Conservation (phyloP, 2,888 invertebrate species). For the Tetranychus truncatus region DNA sequence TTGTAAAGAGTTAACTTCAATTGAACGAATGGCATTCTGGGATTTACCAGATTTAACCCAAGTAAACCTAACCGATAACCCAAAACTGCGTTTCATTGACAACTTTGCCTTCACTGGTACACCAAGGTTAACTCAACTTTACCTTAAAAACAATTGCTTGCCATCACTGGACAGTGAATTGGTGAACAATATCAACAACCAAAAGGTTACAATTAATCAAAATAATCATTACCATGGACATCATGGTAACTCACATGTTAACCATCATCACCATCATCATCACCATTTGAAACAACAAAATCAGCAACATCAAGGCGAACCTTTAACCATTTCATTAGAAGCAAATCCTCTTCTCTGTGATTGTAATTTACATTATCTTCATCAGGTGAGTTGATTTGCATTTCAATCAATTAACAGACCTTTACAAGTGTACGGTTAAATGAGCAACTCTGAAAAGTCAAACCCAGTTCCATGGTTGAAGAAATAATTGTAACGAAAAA, state of each 20-base stretch:
- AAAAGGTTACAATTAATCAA: constrained; percentile 10
- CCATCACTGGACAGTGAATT: constrained; percentile 31
- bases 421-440: not conserved
- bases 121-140: constrained; percentile 31
- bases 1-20: constrained; percentile 31
- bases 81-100: constrained; percentile 33
- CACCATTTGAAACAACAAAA: not conserved
- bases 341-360: constrained; percentile 36
- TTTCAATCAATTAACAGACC: not conserved
- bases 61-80: constrained; percentile 34
- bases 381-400: constrained; percentile 14
- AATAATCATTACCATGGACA: not conserved
- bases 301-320: not conserved
- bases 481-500: no score
- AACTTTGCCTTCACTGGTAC: constrained; percentile 33
- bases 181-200: constrained; percentile 25
- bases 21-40: constrained; percentile 33
- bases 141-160: constrained; percentile 34
- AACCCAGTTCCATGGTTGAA: no score
- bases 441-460: no score
- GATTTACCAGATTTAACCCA: constrained; percentile 31
- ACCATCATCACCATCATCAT: constrained; percentile 2
- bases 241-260: not conserved
- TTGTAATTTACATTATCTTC: constrained; percentile 32
- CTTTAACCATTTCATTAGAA: constrained; percentile 27